phyloP scores from a whole-genome alignment of 2,113 vertebrate genomes.

The Coreoperca whiteheadi region DNA sequence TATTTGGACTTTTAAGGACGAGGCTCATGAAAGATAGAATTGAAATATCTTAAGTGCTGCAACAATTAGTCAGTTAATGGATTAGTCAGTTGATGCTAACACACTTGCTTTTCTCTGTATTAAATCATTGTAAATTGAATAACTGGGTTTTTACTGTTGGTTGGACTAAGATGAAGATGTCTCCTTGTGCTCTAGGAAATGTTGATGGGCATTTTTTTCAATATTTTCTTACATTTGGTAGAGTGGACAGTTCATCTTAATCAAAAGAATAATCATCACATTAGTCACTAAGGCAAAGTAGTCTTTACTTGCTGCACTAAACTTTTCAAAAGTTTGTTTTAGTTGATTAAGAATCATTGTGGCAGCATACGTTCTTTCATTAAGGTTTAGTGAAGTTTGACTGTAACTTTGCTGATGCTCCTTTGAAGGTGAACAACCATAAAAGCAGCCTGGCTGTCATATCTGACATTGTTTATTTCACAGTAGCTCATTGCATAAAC shows the following conservation, averaged over 20 bases:
- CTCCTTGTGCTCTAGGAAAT: neutral
- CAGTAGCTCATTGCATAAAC: neutral
- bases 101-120: neutral
- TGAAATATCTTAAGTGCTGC: neutral
- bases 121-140: neutral
- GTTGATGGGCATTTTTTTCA: neutral
- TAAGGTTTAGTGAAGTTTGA: neutral
- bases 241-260: neutral
- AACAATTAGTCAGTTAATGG: neutral
- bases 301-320: neutral
- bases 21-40: neutral
- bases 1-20: too few species aligned
- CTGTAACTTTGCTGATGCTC: neutral
- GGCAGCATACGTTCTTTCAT: neutral
- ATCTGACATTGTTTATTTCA: slow-evolving; percentile 19
- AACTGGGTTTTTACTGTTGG: neutral
- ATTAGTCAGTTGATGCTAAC: neutral
- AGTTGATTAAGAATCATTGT: neutral
- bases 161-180: too few species aligned
- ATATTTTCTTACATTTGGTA: neutral
- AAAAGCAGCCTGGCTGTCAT: slow-evolving; percentile 1
- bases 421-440: neutral
- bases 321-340: neutral
- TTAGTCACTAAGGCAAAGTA: neutral
- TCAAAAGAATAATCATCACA: neutral